Conservation (phyloP, 2,113 vertebrate genomes). For the Chunga burmeisteri region DNA sequence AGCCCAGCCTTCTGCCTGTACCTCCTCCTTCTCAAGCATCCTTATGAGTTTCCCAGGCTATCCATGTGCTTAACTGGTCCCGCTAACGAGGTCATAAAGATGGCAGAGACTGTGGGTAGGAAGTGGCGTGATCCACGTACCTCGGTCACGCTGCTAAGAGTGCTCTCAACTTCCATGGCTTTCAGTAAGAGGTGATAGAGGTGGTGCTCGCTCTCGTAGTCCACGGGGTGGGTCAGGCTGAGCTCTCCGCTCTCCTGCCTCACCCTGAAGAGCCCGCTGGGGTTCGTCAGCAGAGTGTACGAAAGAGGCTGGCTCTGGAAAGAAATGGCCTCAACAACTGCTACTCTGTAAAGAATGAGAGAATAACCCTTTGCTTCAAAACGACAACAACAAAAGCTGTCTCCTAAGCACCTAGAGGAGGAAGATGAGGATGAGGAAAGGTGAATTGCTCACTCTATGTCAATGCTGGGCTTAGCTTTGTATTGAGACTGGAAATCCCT, state of each 20-base stretch:
- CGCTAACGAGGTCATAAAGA: fast-evolving
- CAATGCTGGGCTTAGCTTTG: neutral
- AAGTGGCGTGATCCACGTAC: conserved; percentile 16
- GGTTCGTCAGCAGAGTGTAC: conserved; percentile 82
- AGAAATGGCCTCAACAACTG: conserved; percentile 83
- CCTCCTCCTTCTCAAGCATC: neutral
- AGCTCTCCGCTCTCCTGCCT: conserved; percentile 82
- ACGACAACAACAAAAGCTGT: neutral
- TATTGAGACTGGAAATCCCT: neutral
- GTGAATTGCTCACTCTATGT: neutral
- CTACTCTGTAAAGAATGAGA: conserved; percentile 68
- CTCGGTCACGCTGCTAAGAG: conserved; percentile 84
- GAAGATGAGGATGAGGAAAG: neutral
- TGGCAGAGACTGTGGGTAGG: neutral
- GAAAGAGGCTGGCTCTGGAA: conserved; percentile 84
- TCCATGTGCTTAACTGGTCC: neutral
- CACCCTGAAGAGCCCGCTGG: conserved; percentile 83
- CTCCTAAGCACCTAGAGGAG: neutral
- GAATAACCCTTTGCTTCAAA: neutral
- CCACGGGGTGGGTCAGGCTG: conserved; percentile 77
- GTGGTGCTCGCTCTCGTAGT: conserved; percentile 85
- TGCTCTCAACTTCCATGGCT: conserved; percentile 77
- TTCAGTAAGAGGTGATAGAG: conserved; percentile 83
- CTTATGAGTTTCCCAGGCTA: fast-evolving
- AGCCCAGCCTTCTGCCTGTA: neutral